Evolutionary conservation across 2,888 invertebrate species (phyloP).

Genomic region (Callyntrura sp.): DNA sequence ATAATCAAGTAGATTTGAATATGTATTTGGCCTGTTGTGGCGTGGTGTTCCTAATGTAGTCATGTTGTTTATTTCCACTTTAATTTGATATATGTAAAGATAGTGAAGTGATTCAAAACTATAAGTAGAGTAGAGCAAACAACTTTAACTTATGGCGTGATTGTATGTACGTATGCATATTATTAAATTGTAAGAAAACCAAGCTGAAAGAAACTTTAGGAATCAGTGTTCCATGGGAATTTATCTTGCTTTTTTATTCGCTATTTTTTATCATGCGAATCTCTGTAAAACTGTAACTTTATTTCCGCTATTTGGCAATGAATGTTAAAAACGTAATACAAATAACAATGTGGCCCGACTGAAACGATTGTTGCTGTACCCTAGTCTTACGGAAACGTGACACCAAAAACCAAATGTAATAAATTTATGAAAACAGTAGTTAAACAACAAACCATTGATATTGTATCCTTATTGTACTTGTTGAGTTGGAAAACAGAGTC

Average conservation of each 20-base stretch:
- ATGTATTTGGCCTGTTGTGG: neutral
- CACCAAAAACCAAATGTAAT: neutral
- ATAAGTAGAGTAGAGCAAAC: too few species aligned
- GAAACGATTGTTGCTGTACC: slow-evolving; percentile 19
- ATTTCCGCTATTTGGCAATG: too few species aligned
- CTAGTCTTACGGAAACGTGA: neutral
- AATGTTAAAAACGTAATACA: neutral
- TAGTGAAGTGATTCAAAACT: too few species aligned
- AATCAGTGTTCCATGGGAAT: too few species aligned
- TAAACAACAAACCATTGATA: neutral
- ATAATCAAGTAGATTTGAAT: neutral
- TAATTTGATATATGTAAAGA: too few species aligned
- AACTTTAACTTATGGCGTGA: too few species aligned
- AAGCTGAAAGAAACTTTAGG: too few species aligned
- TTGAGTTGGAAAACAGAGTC: slow-evolving; percentile 47
- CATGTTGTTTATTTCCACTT: neutral
- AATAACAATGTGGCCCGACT: slow-evolving; percentile 64
- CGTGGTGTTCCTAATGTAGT: neutral
- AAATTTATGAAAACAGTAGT: neutral
- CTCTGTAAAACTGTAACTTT: too few species aligned
- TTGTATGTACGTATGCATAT: too few species aligned
- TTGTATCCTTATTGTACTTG: neutral
- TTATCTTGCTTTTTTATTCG: too few species aligned
- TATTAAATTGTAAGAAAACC: too few species aligned
- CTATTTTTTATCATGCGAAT: too few species aligned